Percentiles rank a stretch among this genome's conserved stretches.
Evolutionary conservation across 2,113 vertebrate species (phyloP).

Genomic region (Cinclus cinclus): DNA sequence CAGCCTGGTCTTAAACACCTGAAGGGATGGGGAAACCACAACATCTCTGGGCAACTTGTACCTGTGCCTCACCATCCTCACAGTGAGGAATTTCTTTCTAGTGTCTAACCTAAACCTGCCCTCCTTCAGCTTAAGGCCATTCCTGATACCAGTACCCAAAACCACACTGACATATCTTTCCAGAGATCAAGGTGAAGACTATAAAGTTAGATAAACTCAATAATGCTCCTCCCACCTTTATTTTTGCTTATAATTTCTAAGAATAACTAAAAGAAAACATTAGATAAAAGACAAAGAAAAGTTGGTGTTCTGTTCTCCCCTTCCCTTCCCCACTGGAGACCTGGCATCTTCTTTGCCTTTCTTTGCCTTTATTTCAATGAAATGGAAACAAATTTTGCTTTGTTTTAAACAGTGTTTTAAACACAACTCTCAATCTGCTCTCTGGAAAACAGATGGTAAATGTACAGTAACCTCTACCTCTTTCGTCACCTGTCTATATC

Average conservation of each 20-base stretch:
- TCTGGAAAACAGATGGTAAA: background rate
- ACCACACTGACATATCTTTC: background rate
- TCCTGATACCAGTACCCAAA: background rate
- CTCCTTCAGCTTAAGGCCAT: background rate
- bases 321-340: background rate
- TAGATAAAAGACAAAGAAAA: background rate
- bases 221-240: accelerated
- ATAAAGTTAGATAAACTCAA: background rate
- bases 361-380: background rate
- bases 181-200: background rate
- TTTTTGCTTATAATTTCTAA: background rate
- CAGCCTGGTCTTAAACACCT: background rate
- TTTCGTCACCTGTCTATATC: background rate
- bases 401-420: background rate
- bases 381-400: background rate
- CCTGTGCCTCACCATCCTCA: background rate
- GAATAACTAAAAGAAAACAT: background rate
- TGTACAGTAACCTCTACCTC: background rate
- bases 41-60: background rate
- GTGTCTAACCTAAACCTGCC: background rate
- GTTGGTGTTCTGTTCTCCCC: background rate
- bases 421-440: background rate
- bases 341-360: background rate
- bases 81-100: background rate
- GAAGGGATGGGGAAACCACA: background rate